phyloP scores from a whole-genome alignment of 2,888 invertebrate species.

The Tromatobia lineatoria region DNA sequence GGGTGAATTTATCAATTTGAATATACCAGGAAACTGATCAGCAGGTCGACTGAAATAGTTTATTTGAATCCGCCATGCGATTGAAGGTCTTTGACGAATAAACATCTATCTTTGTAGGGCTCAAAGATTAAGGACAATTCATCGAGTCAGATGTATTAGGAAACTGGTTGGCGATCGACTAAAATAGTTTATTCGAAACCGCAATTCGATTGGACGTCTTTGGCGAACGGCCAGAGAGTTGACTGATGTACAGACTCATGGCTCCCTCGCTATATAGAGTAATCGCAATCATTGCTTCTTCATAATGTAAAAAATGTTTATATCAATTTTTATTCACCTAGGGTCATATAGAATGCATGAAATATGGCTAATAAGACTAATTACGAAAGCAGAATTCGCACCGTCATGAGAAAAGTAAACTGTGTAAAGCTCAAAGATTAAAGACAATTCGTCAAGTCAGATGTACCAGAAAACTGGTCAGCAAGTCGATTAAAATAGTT shows the following conservation, averaged over 20 bases:
- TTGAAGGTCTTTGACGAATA: constrained; percentile 58
- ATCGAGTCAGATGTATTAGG: not conserved
- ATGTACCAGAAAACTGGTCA: constrained; percentile 1
- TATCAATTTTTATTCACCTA: not conserved
- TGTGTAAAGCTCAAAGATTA: not conserved
- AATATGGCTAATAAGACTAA: not conserved
- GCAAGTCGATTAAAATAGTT: constrained; percentile 17
- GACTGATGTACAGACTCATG: no score
- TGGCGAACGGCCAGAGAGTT: constrained; percentile 39
- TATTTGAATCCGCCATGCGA: constrained; percentile 29
- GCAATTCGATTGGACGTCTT: constrained; percentile 43
- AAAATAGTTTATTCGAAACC: constrained; percentile 30
- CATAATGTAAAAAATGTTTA: not conserved
- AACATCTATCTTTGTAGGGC: no score
- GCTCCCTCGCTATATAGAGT: not conserved
- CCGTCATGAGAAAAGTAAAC: not conserved
- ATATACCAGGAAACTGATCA: not conserved
- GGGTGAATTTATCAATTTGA: not conserved
- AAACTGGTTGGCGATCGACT: not conserved
- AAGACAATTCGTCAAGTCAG: not conserved
- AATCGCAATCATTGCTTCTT: not conserved
- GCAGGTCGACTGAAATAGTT: constrained; percentile 11
- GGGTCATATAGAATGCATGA: not conserved
- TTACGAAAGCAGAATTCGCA: not conserved
- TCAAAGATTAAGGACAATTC: no score